These are phyloP conservation scores for Procambarus virginalis DNA, from an alignment of 1,140 invertebrate species.

Conservation along the genomic window DNA sequence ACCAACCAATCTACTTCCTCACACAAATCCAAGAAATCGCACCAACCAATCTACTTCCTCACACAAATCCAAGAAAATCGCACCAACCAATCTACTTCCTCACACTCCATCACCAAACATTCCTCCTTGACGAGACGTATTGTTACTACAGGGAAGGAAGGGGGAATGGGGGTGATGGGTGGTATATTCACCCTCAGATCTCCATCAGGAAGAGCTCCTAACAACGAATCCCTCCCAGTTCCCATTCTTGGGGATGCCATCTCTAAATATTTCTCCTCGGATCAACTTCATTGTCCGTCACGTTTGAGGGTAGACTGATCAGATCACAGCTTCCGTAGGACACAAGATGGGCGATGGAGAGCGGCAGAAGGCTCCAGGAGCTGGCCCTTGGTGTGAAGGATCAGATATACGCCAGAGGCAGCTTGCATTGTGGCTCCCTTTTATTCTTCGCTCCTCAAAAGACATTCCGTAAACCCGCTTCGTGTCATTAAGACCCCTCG, in stretches of 20 bases:
- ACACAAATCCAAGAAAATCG: too few relatives aligned
- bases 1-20: too few relatives aligned
- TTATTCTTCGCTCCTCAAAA: background rate
- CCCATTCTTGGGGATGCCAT: background rate
- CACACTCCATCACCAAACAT: background rate
- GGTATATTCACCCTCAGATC: background rate
- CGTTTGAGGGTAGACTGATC: background rate
- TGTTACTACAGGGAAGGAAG: background rate
- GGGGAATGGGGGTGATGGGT: background rate
- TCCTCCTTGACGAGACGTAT: background rate
- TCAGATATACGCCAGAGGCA: background rate
- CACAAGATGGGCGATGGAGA: background rate
- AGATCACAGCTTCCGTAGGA: background rate
- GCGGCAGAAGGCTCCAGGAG: background rate
- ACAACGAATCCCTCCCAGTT: background rate
- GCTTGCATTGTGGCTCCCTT: background rate
- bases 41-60: background rate
- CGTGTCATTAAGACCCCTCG: conserved; percentile 5
- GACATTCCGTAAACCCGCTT: background rate
- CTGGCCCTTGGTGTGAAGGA: background rate
- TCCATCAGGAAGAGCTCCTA: background rate
- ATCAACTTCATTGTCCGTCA: background rate
- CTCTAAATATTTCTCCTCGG: background rate
- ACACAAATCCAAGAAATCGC: too few relatives aligned
- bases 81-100: background rate